Conservation (phyloP, 2,113 vertebrate species). For the Corythoichthys haematopterus region DNA sequence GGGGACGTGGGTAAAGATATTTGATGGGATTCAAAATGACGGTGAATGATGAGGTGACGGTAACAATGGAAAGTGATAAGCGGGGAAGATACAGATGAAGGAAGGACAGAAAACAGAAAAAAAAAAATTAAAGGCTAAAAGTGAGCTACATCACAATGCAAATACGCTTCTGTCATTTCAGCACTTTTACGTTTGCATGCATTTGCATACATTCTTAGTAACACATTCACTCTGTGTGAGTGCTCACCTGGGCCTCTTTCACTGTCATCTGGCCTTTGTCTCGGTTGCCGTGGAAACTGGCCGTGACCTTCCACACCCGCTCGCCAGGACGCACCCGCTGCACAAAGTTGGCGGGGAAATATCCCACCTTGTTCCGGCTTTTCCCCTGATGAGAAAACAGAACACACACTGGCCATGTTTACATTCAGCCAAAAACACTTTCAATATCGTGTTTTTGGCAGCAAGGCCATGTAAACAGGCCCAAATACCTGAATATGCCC, state of each 20-base stretch:
- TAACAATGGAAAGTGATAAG: not conserved
- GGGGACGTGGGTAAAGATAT: not conserved
- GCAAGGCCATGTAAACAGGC: too few species aligned
- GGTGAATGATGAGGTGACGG: not conserved
- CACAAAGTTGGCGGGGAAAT: constrained; percentile 91
- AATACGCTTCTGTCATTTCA: constrained; percentile 34
- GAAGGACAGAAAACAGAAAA: not conserved
- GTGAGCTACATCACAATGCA: constrained; percentile 10
- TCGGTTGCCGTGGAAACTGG: constrained; percentile 79
- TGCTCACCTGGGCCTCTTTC: constrained; percentile 84
- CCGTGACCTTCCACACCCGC: constrained; percentile 82
- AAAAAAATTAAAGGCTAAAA: constrained; percentile 11
- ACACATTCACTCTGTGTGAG: constrained; percentile 4
- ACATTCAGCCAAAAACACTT: constrained; percentile 14
- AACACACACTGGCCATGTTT: constrained; percentile 11
- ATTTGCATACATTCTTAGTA: constrained; percentile 46
- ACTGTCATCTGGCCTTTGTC: constrained; percentile 85
- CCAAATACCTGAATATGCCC: too few species aligned
- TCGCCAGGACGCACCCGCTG: constrained; percentile 86
- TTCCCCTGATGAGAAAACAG: constrained; percentile 75
- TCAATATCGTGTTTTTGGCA: too few species aligned
- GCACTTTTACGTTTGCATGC: constrained; percentile 39
- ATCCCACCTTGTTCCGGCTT: constrained; percentile 81
- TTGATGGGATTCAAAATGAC: too few species aligned
- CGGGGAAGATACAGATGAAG: not conserved